Percentiles rank a stretch among this genome's conserved stretches.
phyloP scores from a whole-genome alignment of 2,113 vertebrate genomes.

The Apodemus sylvaticus region DNA sequence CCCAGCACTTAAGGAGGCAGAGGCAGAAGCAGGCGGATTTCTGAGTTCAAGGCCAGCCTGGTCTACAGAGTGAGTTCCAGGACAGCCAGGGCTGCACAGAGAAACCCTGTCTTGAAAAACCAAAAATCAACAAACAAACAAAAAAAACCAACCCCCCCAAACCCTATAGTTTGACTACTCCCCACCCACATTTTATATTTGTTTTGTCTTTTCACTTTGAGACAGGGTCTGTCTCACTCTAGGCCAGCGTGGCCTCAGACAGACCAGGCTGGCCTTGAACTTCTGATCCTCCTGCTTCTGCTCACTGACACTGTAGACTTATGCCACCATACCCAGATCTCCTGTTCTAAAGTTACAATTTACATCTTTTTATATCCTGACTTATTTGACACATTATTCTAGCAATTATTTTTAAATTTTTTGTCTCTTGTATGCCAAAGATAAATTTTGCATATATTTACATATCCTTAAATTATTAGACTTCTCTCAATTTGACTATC shows the following conservation, averaged over 20 bases:
- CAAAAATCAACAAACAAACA: no score
- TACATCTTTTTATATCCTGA: neutral
- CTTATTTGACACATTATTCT: neutral
- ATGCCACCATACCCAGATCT: neutral
- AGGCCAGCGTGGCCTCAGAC: neutral
- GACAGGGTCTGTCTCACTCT: neutral
- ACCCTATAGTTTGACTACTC: neutral
- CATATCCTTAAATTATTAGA: neutral
- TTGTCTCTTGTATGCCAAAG: neutral
- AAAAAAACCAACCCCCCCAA: no score
- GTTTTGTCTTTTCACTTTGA: neutral
- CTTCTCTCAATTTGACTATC: neutral
- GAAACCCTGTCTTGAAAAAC: no score
- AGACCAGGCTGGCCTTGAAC: neutral
- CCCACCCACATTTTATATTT: neutral
- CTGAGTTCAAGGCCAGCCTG: no score
- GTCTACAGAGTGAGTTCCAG: no score
- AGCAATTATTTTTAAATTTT: neutral
- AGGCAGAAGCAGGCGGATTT: no score
- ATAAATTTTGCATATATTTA: neutral
- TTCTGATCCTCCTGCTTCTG: neutral
- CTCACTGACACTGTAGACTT: neutral
- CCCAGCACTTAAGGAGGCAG: no score
- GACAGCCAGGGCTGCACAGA: no score
- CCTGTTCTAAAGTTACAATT: neutral